Evolutionary conservation across 2,888 invertebrate genomes (phyloP).

Genomic region (Amphipoea oculea): DNA sequence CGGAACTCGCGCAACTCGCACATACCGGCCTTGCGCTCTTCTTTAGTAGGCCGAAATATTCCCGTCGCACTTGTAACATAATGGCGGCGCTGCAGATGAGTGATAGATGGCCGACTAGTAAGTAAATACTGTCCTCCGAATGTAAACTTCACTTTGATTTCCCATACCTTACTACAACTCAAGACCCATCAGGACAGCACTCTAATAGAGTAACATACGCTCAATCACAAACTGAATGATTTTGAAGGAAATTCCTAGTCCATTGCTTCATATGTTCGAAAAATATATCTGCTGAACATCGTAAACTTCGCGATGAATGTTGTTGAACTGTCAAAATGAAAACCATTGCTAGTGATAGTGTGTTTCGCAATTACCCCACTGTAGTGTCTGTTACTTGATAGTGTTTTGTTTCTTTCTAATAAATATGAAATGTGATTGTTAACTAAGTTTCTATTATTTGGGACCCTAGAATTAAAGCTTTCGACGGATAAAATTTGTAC

Average conservation of each 20-base stretch:
- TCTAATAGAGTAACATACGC: neutral
- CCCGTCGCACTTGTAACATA: constrained; percentile 6
- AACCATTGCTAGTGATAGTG: no score
- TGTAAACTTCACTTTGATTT: neutral
- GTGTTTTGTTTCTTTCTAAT: neutral
- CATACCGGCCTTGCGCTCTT: constrained; percentile 50
- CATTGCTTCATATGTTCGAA: neutral
- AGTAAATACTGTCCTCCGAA: neutral
- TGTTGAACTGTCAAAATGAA: no score
- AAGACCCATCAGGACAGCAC: no score
- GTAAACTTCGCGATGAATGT: neutral
- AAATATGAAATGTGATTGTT: neutral
- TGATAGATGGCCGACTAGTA: neutral
- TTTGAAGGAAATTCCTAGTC: neutral
- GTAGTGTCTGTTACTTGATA: neutral
- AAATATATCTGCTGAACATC: no score
- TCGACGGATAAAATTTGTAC: neutral
- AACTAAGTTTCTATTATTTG: neutral
- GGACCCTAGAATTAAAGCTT: neutral
- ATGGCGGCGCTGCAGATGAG: constrained; percentile 18
- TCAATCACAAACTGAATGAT: neutral
- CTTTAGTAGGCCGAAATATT: constrained; percentile 47
- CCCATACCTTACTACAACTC: neutral
- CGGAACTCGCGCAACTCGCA: constrained; percentile 52
- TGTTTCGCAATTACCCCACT: no score